phyloP scores from a whole-genome alignment of 2,888 invertebrate species.

The Habrosyne pyritoides region DNA sequence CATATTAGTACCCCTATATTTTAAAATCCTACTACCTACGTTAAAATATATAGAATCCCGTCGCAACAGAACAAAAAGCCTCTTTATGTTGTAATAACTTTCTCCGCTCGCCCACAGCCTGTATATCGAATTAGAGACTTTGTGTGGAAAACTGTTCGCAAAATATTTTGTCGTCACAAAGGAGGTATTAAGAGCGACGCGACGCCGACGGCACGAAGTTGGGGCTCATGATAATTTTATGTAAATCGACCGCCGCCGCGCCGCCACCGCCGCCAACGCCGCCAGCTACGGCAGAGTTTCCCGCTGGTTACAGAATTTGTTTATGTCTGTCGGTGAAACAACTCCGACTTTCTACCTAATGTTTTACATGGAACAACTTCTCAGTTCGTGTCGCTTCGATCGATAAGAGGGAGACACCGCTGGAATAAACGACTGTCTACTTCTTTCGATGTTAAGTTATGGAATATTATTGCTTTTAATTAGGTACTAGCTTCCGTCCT shows the following conservation, averaged over 20 bases:
- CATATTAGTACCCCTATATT: not conserved
- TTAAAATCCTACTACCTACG: not conserved
- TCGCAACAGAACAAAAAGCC: not conserved
- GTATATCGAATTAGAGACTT: slow-evolving; percentile 77
- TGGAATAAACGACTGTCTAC: not conserved
- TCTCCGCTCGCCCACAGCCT: slow-evolving; percentile 41
- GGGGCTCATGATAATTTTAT: slow-evolving; percentile 42
- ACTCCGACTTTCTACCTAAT: slow-evolving; percentile 24
- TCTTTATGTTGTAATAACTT: slow-evolving; percentile 35
- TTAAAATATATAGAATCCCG: not conserved
- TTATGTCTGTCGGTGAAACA: slow-evolving; percentile 63
- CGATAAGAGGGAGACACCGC: slow-evolving; percentile 3
- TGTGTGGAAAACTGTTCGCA: slow-evolving; percentile 81
- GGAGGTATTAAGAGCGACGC: slow-evolving; percentile 60
- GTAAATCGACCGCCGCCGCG: slow-evolving; percentile 59
- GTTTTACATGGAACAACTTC: slow-evolving; percentile 22
- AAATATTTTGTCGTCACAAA: slow-evolving; percentile 82
- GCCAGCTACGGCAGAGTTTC: slow-evolving; percentile 56
- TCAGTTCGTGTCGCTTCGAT: slow-evolving; percentile 25
- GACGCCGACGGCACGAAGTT: not conserved
- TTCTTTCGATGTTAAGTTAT: too few relatives aligned
- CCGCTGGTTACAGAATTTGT: slow-evolving; percentile 61
- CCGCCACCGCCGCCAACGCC: slow-evolving; percentile 37
- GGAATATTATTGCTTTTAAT: too few relatives aligned
- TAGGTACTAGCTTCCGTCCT: too few relatives aligned